These are phyloP conservation scores for Arvicanthis niloticus DNA, from an alignment of 2,113 vertebrate species.

Conservation along the genomic window DNA sequence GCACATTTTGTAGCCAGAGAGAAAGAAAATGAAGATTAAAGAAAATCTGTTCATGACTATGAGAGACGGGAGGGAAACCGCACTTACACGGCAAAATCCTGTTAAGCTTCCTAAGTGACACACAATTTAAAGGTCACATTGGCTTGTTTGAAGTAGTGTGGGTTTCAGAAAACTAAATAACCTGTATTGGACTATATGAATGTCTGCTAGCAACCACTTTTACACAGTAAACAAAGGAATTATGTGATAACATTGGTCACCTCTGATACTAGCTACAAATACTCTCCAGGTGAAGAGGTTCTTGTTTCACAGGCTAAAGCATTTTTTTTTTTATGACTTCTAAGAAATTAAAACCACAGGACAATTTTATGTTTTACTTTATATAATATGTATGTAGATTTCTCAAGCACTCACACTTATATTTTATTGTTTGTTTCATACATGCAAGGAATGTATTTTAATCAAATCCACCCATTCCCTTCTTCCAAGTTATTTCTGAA, in stretches of 20 bases:
- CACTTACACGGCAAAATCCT: constrained; percentile 16
- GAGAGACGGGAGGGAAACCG: background rate
- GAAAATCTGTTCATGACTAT: constrained; percentile 61
- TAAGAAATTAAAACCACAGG: constrained; percentile 36
- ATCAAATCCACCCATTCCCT: too few relatives aligned
- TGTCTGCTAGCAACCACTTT: constrained; percentile 43
- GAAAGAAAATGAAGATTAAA: constrained; percentile 77
- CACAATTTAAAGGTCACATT: constrained; percentile 35
- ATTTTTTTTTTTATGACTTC: constrained; percentile 3
- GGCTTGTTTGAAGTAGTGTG: constrained; percentile 55
- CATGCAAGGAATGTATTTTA: background rate
- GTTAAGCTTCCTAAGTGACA: constrained; percentile 56
- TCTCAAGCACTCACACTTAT: background rate
- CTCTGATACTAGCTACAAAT: constrained; percentile 37
- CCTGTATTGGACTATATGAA: constrained; percentile 18
- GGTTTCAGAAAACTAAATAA: constrained; percentile 67
- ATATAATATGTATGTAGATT: constrained; percentile 35
- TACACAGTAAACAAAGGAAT: constrained; percentile 42
- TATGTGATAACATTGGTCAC: background rate
- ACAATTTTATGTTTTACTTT: constrained; percentile 50
- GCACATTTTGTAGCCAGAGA: constrained; percentile 69
- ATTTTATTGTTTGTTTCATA: background rate
- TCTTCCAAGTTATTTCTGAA: background rate
- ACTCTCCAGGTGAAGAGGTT: background rate
- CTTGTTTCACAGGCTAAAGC: constrained; percentile 36